phyloP scores from a whole-genome alignment of 2,113 vertebrate species.

The Picathartes gymnocephalus region DNA sequence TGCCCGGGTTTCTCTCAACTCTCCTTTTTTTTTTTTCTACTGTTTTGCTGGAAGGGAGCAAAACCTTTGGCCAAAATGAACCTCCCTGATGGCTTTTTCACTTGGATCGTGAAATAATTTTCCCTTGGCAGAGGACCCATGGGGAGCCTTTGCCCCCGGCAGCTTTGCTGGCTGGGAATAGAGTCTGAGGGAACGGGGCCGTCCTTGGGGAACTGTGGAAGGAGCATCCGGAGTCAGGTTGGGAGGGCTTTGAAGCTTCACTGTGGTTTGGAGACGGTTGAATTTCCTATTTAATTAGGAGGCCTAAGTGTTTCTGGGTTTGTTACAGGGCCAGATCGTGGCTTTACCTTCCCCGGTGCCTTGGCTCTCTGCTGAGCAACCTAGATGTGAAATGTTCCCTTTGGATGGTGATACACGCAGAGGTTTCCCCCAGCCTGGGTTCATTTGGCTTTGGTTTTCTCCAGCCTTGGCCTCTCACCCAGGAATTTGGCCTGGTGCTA shows the following conservation, averaged over 20 bases:
- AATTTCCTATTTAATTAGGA: constrained; percentile 33
- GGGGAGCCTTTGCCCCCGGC: not conserved
- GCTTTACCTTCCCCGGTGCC: not conserved
- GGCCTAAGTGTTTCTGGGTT: constrained; percentile 23
- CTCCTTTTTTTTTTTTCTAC: not conserved
- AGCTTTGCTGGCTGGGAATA: not conserved
- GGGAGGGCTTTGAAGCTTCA: constrained; percentile 23
- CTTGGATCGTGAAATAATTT: not conserved
- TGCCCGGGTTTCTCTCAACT: not conserved
- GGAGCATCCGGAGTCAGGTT: constrained; percentile 18
- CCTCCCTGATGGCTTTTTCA: not conserved
- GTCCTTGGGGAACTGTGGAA: not conserved
- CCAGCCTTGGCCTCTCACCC: constrained; percentile 15
- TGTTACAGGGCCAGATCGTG: not conserved
- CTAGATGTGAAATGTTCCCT: not conserved
- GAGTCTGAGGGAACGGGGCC: not conserved
- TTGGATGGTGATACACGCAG: not conserved
- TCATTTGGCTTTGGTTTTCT: not conserved
- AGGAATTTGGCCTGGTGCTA: not conserved
- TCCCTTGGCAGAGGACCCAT: not conserved
- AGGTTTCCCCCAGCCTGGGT: constrained; percentile 17
- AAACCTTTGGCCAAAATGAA: not conserved
- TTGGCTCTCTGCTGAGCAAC: not conserved
- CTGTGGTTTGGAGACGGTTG: constrained; percentile 18
- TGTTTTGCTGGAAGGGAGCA: not conserved